Evolutionary conservation across 2,888 invertebrate species (phyloP).

Genomic region (Entomobrya proxima): DNA sequence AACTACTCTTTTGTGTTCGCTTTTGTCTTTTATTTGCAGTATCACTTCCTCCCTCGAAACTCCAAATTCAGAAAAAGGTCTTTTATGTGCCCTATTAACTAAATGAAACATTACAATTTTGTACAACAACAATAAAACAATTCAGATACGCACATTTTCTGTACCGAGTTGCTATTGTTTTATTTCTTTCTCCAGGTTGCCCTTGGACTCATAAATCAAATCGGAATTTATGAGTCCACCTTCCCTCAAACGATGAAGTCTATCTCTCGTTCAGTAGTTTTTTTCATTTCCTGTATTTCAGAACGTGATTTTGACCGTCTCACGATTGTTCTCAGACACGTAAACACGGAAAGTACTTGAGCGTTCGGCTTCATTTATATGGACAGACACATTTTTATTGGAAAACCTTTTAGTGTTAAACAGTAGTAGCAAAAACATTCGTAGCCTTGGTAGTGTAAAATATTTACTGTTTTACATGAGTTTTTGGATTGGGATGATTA

Average conservation of each 20-base stretch:
- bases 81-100: slow-evolving; percentile 3
- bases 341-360: not conserved
- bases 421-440: too few relatives aligned
- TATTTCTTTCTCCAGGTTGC: not conserved
- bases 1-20: slow-evolving; percentile 40
- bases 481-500: not conserved
- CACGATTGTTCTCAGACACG: not conserved
- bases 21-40: slow-evolving; percentile 27
- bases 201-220: slow-evolving; percentile 59
- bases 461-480: not conserved
- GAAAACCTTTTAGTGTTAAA: too few relatives aligned
- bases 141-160: not conserved
- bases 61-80: not conserved
- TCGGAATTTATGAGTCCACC: slow-evolving; percentile 55
- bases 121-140: not conserved
- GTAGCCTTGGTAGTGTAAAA: not conserved
- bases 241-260: slow-evolving; percentile 46
- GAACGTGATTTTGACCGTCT: slow-evolving; percentile 52
- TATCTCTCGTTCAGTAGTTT: slow-evolving; percentile 60
- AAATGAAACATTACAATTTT: not conserved
- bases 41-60: not conserved
- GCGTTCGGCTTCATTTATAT: not conserved
- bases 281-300: slow-evolving; percentile 55
- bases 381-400: too few relatives aligned
- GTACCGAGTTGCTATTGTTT: slow-evolving; percentile 23